Percentiles rank a stretch among this genome's conserved stretches.
These are phyloP conservation scores for Erpetoichthys calabaricus DNA, from an alignment of 2,797 vertebrate species.

Conservation along the genomic window DNA sequence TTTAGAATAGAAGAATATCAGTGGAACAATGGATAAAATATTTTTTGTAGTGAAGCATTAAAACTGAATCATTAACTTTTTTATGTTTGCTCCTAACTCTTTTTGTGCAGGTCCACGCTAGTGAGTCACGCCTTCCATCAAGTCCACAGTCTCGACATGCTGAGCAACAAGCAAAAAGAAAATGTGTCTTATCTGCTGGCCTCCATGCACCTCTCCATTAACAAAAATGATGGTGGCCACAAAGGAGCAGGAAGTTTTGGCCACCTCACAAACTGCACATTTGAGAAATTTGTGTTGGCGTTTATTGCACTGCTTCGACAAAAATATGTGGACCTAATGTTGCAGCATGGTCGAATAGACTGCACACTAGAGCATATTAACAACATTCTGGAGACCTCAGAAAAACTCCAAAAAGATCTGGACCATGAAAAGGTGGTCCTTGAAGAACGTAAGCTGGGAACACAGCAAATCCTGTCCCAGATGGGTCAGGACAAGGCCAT, in stretches of 20 bases:
- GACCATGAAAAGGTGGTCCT: conserved; percentile 12
- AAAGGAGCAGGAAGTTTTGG: conserved; percentile 4
- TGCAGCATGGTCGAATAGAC: conserved; percentile 7
- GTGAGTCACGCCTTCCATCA: conserved; percentile 15
- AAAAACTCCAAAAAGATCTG: conserved; percentile 13
- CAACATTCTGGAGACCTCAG: conserved; percentile 11
- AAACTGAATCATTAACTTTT: too few species aligned
- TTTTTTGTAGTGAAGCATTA: too few species aligned
- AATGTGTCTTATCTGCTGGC: conserved; percentile 18
- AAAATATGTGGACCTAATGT: conserved; percentile 1
- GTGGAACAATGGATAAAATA: too few species aligned
- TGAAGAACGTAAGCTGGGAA: conserved; percentile 16
- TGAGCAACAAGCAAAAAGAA: conserved; percentile 14
- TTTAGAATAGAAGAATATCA: too few species aligned
- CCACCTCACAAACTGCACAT: conserved; percentile 15
- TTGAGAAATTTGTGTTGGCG: conserved; percentile 14
- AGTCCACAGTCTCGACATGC: conserved; percentile 10
- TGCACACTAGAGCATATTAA: conserved; percentile 6
- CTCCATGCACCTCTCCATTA: conserved; percentile 18
- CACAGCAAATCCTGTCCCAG: conserved; percentile 15
- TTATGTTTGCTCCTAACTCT: not conserved
- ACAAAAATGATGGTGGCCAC: conserved; percentile 3
- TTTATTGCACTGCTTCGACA: conserved; percentile 9
- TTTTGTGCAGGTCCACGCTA: conserved; percentile 1
- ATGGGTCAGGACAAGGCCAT: conserved; percentile 20